These are phyloP conservation scores for Steinernema scapterisci DNA, from an alignment of 2,888 invertebrate species.

Conservation along the genomic window DNA sequence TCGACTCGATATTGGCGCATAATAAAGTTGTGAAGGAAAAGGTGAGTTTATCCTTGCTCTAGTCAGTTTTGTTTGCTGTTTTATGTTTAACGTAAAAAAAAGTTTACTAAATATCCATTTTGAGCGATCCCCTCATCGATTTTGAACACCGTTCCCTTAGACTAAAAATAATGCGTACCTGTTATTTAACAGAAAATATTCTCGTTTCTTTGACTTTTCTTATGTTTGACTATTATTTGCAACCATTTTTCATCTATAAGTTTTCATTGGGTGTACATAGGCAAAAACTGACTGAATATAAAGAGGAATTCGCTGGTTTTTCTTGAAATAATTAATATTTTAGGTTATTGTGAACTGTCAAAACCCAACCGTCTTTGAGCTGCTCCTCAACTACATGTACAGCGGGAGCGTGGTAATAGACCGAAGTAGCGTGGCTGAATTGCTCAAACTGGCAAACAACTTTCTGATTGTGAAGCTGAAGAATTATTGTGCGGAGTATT, in stretches of 20 bases:
- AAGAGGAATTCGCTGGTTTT: no score
- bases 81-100: not conserved
- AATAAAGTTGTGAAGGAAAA: constrained; percentile 69
- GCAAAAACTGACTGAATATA: no score
- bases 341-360: constrained; percentile 73
- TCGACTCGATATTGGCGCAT: constrained; percentile 74
- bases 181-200: no score
- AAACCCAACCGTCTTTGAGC: constrained; percentile 73
- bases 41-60: constrained; percentile 34
- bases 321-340: no score
- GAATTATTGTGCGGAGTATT: constrained; percentile 75
- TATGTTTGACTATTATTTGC: no score
- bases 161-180: no score
- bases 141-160: no score
- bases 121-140: no score
- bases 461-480: constrained; percentile 73
- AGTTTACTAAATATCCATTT: no score
- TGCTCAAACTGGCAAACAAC: constrained; percentile 74
- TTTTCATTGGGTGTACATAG: no score
- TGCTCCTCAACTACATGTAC: constrained; percentile 75
- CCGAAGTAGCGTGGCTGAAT: constrained; percentile 74
- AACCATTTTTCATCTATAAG: no score
- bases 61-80: not conserved
- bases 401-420: constrained; percentile 74
- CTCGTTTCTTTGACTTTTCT: no score